Conservation (phyloP, 2,797 vertebrate genomes). For the Amazonetta brasiliensis region DNA sequence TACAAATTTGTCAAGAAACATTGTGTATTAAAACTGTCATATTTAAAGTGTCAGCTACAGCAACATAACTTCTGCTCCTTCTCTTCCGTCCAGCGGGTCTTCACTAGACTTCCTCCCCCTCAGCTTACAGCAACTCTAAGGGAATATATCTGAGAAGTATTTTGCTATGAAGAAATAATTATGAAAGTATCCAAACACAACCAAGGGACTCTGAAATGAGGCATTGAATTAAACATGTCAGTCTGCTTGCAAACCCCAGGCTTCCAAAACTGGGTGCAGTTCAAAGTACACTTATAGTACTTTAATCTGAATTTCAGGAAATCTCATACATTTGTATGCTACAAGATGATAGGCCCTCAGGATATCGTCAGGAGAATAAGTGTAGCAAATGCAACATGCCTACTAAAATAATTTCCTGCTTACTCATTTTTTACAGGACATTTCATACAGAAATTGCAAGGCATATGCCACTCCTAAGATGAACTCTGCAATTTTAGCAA, state of each 20-base stretch:
- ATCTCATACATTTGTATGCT: not conserved
- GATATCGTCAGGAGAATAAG: not conserved
- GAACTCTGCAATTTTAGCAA: not conserved
- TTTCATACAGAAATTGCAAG: not conserved
- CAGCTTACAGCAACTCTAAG: not conserved
- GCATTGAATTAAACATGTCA: not conserved
- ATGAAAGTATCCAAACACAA: not conserved
- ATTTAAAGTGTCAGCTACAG: not conserved
- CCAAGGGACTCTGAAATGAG: not conserved
- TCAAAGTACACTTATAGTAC: not conserved
- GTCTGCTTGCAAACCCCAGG: not conserved
- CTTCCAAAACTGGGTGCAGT: fast-evolving
- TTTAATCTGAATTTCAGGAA: not conserved
- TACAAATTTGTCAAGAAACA: not conserved
- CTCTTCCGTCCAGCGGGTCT: not conserved
- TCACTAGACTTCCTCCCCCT: not conserved
- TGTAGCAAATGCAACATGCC: not conserved
- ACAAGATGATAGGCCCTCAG: not conserved
- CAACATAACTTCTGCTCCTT: not conserved
- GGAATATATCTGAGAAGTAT: not conserved
- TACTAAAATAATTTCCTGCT: not conserved
- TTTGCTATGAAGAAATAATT: not conserved
- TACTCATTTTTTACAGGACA: not conserved
- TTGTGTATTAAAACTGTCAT: not conserved
- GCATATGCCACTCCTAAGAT: not conserved